phyloP scores from a whole-genome alignment of 2,113 vertebrate genomes.

The Andinoacara biseriatus region DNA sequence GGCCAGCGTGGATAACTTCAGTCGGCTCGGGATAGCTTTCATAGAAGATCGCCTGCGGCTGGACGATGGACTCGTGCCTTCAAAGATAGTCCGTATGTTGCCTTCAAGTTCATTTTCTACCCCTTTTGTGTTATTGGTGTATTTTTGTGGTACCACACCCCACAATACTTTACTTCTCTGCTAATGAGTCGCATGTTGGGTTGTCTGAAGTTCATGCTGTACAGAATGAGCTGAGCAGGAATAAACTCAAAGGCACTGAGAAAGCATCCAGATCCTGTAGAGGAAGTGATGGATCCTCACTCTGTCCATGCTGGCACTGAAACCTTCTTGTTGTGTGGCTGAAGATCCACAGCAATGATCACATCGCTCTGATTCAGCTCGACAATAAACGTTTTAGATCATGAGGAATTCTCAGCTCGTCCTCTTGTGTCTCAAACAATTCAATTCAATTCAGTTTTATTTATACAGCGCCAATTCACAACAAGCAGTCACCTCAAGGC shows the following conservation, averaged over 20 bases:
- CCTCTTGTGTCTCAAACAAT: too few species aligned
- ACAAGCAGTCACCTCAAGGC: too few species aligned
- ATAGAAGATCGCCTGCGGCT: constrained; percentile 92
- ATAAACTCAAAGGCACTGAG: rapidly evolving
- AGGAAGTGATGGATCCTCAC: background rate
- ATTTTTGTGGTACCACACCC: rapidly evolving
- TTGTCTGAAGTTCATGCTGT: background rate
- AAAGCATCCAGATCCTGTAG: background rate
- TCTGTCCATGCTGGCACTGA: background rate
- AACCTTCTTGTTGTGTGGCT: background rate
- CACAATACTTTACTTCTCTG: background rate
- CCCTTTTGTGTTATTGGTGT: background rate
- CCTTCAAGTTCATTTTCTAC: background rate
- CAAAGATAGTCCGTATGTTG: constrained; percentile 92
- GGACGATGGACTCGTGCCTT: constrained; percentile 88
- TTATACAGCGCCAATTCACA: too few species aligned
- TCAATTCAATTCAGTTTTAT: too few species aligned
- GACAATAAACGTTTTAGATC: too few species aligned
- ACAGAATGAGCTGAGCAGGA: background rate
- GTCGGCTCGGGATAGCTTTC: constrained; percentile 90
- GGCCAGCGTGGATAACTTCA: constrained; percentile 91
- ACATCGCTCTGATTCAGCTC: background rate
- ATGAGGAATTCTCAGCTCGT: too few species aligned
- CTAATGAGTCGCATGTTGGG: background rate
- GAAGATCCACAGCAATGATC: background rate